These are phyloP conservation scores for Catalaphyllia jardinei DNA, from an alignment of 64 coral and sea anemone genomes.

Conservation along the genomic window DNA sequence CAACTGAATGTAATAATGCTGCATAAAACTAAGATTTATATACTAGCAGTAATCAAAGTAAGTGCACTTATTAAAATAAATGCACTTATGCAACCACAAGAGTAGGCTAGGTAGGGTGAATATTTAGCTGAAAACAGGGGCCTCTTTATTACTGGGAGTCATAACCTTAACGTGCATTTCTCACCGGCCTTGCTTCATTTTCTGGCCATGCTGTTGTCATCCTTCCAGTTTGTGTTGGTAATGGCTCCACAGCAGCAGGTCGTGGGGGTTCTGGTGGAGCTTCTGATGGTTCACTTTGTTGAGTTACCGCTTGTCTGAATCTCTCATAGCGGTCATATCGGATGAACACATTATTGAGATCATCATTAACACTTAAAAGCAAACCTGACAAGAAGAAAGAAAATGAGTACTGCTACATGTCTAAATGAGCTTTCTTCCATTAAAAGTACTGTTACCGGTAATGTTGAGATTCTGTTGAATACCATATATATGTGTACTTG, in stretches of 20 bases:
- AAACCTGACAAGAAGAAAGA: conserved; percentile 38
- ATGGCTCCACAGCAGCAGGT: conserved; percentile 11
- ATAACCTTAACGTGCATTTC: neutral
- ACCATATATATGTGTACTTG: no score
- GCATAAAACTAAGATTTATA: no score
- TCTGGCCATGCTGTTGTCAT: conserved; percentile 23
- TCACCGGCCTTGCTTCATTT: neutral
- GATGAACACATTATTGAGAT: conserved; percentile 99
- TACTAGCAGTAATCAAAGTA: no score
- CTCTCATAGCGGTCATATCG: conserved; percentile 99
- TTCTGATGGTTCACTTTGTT: conserved; percentile 23
- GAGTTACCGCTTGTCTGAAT: conserved; percentile 63
- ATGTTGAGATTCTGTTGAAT: neutral
- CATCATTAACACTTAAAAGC: conserved; percentile 93
- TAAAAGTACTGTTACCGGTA: no score
- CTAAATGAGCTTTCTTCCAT: no score
- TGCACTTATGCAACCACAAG: no score
- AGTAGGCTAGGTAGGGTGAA: no score
- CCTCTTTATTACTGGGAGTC: neutral
- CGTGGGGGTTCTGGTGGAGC: conserved; percentile 52
- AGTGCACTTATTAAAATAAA: no score
- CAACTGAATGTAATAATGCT: no score
- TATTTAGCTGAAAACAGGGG: no score
- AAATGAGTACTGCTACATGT: neutral
- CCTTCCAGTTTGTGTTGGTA: neutral